Conservation (phyloP, 1,140 invertebrate species). For the Tenebrio molitor region DNA sequence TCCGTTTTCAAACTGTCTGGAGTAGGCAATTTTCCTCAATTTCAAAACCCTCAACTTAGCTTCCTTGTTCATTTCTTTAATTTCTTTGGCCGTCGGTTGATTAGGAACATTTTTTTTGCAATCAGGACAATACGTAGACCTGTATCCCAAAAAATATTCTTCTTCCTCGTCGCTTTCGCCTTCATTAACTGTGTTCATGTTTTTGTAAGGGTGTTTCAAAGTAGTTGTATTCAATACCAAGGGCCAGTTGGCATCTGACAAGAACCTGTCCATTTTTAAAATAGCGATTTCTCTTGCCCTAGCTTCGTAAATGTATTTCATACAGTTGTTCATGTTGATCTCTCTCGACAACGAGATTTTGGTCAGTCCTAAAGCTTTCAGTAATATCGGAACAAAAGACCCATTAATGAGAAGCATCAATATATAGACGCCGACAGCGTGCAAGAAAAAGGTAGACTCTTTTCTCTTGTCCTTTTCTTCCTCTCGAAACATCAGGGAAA, state of each 20-base stretch:
- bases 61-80: slow-evolving; percentile 68
- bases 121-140: slow-evolving; percentile 67
- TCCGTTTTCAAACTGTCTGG: slow-evolving; percentile 67
- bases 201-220: slow-evolving; percentile 25
- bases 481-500: too few species aligned
- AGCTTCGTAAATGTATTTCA: slow-evolving; percentile 65
- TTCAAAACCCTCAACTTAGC: slow-evolving; percentile 67
- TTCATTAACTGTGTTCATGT: slow-evolving; percentile 47
- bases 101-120: slow-evolving; percentile 68
- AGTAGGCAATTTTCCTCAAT: slow-evolving; percentile 68
- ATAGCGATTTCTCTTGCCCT: slow-evolving; percentile 67
- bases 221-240: not conserved
- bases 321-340: slow-evolving; percentile 68
- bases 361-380: slow-evolving; percentile 65
- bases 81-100: slow-evolving; percentile 67
- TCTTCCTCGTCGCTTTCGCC: slow-evolving; percentile 62
- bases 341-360: slow-evolving; percentile 67
- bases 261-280: slow-evolving; percentile 67
- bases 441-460: too few species aligned
- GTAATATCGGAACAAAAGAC: slow-evolving; percentile 63
- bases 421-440: not conserved
- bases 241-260: slow-evolving; percentile 44
- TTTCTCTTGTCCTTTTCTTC: too few species aligned
- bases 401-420: slow-evolving; percentile 66
- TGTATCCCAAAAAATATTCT: slow-evolving; percentile 67